These are phyloP conservation scores for Lepisosteus oculatus DNA, from an alignment of 2,113 vertebrate species.

Conservation along the genomic window DNA sequence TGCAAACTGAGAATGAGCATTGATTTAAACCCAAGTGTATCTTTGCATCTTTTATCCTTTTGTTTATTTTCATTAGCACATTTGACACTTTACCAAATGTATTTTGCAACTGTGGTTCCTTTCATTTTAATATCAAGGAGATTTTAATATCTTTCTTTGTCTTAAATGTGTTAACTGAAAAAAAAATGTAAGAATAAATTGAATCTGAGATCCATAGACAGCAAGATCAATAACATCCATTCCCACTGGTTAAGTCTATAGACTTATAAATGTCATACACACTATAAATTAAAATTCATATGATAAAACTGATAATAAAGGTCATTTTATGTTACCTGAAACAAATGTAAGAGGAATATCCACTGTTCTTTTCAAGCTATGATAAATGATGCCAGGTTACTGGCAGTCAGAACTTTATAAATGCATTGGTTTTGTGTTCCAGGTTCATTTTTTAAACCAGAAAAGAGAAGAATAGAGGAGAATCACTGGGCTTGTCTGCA, in stretches of 20 bases:
- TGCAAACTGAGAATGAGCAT: too few species aligned
- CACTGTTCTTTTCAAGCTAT: neutral
- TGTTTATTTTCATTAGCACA: too few species aligned
- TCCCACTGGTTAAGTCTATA: neutral
- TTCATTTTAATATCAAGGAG: neutral
- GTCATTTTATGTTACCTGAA: neutral
- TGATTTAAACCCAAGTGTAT: too few species aligned
- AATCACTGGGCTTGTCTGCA: conserved; percentile 32
- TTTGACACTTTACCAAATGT: neutral
- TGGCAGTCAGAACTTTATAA: neutral
- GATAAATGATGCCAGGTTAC: neutral
- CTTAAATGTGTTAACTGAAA: neutral
- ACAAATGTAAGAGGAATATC: neutral
- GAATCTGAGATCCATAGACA: neutral
- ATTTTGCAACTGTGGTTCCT: neutral
- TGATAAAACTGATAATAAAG: neutral
- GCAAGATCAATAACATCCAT: neutral
- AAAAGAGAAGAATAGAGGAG: conserved; percentile 22
- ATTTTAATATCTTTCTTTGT: neutral
- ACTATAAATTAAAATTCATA: neutral
- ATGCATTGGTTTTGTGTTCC: neutral
- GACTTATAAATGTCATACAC: conserved; percentile 9
- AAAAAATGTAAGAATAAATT: neutral
- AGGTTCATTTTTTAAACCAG: neutral
- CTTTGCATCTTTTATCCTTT: too few species aligned